Evolutionary conservation across 2,113 vertebrate species (phyloP).

Genomic region (Hippocampus guttulatus): DNA sequence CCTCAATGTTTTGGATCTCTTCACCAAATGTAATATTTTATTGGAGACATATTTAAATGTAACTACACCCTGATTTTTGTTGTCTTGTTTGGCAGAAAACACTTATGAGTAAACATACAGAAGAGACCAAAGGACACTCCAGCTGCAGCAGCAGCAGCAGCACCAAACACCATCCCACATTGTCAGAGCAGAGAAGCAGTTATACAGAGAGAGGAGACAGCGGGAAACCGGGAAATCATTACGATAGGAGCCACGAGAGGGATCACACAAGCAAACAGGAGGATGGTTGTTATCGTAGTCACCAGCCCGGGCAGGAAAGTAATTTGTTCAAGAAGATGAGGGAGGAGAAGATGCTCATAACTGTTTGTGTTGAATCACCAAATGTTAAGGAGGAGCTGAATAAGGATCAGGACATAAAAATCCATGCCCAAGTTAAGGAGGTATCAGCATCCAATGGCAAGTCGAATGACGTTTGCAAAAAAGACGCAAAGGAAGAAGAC

Average conservation of each 20-base stretch:
- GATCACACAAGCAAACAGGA: conserved; percentile 8
- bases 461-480: conserved; percentile 4
- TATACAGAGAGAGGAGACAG: conserved; percentile 5
- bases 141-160: conserved; percentile 16
- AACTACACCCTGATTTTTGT: neutral
- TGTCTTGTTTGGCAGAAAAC: conserved; percentile 20
- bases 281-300: neutral
- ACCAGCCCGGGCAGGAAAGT: conserved; percentile 14
- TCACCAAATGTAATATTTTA: neutral
- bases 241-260: conserved; percentile 6
- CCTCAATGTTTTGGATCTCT: too few species aligned
- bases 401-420: neutral
- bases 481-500: neutral
- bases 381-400: conserved; percentile 18
- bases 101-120: conserved; percentile 1
- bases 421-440: conserved; percentile 1
- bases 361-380: conserved; percentile 23
- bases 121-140: conserved; percentile 8
- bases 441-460: conserved; percentile 1
- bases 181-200: conserved; percentile 11
- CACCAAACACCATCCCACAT: neutral
- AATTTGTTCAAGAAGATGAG: conserved; percentile 48
- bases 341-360: conserved; percentile 58
- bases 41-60: neutral
- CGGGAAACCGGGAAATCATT: conserved; percentile 8